A percentile compares a stretch with the other conserved stretches of the same genome.
Evolutionary conservation across 1,140 invertebrate genomes (phyloP).

Genomic region (Halyomorpha halys): DNA sequence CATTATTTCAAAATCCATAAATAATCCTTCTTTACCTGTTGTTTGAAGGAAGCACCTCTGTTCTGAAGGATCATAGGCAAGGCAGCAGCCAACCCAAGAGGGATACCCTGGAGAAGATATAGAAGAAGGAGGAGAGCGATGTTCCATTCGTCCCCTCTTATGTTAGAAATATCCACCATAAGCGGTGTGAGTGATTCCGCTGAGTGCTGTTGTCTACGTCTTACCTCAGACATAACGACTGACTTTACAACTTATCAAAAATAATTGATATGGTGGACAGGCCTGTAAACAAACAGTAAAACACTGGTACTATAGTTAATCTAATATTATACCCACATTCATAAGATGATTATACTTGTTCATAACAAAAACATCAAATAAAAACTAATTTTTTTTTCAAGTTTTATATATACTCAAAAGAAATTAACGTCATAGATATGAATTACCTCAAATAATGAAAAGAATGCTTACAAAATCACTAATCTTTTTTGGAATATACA

Average conservation of each 20-base stretch:
- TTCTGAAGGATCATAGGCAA: constrained; percentile 94
- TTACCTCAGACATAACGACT: constrained; percentile 11
- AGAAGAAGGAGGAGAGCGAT: constrained; percentile 81
- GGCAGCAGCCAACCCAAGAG: constrained; percentile 81
- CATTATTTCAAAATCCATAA: not conserved
- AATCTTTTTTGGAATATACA: no score
- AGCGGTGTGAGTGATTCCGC: not conserved
- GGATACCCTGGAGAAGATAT: constrained; percentile 93
- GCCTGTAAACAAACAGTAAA: no score
- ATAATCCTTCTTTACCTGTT: constrained; percentile 45
- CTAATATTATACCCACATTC: no score
- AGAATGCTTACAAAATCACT: no score
- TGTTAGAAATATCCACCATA: constrained; percentile 35
- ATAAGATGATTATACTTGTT: no score
- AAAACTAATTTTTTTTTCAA: no score
- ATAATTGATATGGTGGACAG: not conserved
- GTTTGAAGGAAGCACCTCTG: constrained; percentile 75
- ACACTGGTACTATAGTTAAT: no score
- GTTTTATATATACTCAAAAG: no score
- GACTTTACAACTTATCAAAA: not conserved
- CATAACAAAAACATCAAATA: no score
- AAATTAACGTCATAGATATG: no score
- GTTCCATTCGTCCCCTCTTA: constrained; percentile 61
- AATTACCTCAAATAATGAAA: no score
- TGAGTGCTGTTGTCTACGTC: constrained; percentile 14